These are phyloP conservation scores for Motacilla tschutschensis DNA, from an alignment of 2,113 vertebrate species.

Conservation along the genomic window DNA sequence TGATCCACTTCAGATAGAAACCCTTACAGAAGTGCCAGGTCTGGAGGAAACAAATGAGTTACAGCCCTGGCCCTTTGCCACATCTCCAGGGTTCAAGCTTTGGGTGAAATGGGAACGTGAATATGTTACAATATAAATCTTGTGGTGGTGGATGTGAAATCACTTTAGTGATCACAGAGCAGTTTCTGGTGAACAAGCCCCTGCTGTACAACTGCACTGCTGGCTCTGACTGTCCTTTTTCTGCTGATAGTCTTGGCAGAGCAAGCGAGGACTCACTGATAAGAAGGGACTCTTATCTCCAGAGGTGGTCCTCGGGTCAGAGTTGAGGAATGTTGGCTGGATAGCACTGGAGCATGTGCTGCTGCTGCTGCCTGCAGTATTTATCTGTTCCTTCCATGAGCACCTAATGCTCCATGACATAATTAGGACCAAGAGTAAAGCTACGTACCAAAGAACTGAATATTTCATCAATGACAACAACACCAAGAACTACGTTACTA, in stretches of 20 bases:
- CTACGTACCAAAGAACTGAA: not conserved
- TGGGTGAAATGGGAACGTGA: not conserved
- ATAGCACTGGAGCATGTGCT: not conserved
- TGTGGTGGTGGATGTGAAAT: not conserved
- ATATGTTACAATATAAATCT: not conserved
- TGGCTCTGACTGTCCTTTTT: not conserved
- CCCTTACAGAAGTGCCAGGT: not conserved
- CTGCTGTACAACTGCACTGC: not conserved
- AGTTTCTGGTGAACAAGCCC: not conserved
- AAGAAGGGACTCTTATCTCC: conserved; percentile 40
- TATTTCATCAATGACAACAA: not conserved
- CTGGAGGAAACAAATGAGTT: not conserved
- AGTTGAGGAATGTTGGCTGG: conserved; percentile 49
- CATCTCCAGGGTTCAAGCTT: not conserved
- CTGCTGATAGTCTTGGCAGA: conserved; percentile 16
- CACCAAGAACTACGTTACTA: not conserved
- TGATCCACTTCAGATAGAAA: not conserved
- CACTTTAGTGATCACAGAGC: not conserved
- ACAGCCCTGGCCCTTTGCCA: not conserved
- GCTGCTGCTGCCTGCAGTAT: not conserved
- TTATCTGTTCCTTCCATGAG: not conserved
- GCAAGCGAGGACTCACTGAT: not conserved
- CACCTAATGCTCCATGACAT: not conserved
- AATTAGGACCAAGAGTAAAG: not conserved
- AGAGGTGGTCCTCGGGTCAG: conserved; percentile 52